These are phyloP conservation scores for Elgonia sp. DNA, from an alignment of 2,888 invertebrate species.

Conservation along the genomic window DNA sequence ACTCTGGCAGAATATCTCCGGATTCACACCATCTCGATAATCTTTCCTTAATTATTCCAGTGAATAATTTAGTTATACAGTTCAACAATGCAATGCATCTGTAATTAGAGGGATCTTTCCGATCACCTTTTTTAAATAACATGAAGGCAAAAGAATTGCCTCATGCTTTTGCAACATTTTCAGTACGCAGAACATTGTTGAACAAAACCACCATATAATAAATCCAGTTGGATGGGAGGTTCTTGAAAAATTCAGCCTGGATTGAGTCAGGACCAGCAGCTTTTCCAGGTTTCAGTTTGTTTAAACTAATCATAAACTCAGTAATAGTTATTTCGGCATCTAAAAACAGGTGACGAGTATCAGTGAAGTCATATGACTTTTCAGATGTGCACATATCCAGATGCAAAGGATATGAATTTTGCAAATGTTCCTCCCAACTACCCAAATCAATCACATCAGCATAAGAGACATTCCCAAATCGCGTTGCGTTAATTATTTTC, in stretches of 20 bases:
- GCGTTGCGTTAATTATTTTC: slow-evolving; percentile 2
- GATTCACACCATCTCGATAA: slow-evolving; percentile 1
- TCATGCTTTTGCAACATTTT: slow-evolving; percentile 9
- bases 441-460: not conserved
- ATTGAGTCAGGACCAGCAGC: slow-evolving; percentile 32
- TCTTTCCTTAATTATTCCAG: slow-evolving; percentile 1
- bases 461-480: not conserved
- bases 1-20: slow-evolving; percentile 12
- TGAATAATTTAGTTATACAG: slow-evolving; percentile 14
- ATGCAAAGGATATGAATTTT: too few relatives aligned
- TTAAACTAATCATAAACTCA: not conserved
- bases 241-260: slow-evolving; percentile 21
- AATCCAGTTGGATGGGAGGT: slow-evolving; percentile 30
- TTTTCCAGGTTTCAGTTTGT: slow-evolving; percentile 21
- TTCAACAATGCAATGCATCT: slow-evolving; percentile 17
- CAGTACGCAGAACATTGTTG: slow-evolving; percentile 2
- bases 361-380: not conserved
- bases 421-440: slow-evolving; percentile 12
- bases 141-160: slow-evolving; percentile 18
- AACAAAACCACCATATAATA: slow-evolving; percentile 19
- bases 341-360: slow-evolving; percentile 19
- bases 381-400: too few relatives aligned
- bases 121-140: slow-evolving; percentile 27
- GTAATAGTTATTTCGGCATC: slow-evolving; percentile 1
- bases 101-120: slow-evolving; percentile 18